phyloP scores from a whole-genome alignment of 2,888 invertebrate genomes.

The Hydropsyche betteni region DNA sequence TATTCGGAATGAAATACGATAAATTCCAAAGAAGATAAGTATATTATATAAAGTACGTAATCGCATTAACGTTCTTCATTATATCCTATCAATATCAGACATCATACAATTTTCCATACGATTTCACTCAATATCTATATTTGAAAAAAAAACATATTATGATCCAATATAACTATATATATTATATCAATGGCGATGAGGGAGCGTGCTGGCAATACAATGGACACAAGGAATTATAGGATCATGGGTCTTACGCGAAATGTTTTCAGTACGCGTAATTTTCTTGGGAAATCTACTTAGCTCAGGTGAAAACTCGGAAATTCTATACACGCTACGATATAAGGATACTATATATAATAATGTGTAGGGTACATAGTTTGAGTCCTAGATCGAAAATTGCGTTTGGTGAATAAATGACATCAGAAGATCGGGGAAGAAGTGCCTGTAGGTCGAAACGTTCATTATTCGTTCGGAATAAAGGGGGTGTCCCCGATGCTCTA shows the following conservation, averaged over 20 bases:
- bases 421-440: conserved; percentile 27
- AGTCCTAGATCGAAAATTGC: conserved; percentile 25
- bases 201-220: not conserved
- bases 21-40: conserved; percentile 46
- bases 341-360: not conserved
- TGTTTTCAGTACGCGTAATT: not conserved
- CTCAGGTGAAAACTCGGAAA: no score
- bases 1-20: conserved; percentile 39
- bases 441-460: conserved; percentile 35
- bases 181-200: conserved; percentile 30
- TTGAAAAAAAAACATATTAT: conserved; percentile 37
- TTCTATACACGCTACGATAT: no score
- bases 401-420: conserved; percentile 41
- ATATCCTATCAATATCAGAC: conserved; percentile 44
- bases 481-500: conserved; percentile 34
- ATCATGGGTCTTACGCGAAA: conserved; percentile 20
- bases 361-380: not conserved
- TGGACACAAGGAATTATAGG: conserved; percentile 29
- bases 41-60: conserved; percentile 37
- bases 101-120: conserved; percentile 50
- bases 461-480: conserved; percentile 39
- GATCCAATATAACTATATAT: conserved; percentile 27
- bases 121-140: conserved; percentile 41
- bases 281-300: not conserved
- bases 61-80: conserved; percentile 49